Conservation (phyloP, 2,797 vertebrate species). For the Psittacula echo region DNA sequence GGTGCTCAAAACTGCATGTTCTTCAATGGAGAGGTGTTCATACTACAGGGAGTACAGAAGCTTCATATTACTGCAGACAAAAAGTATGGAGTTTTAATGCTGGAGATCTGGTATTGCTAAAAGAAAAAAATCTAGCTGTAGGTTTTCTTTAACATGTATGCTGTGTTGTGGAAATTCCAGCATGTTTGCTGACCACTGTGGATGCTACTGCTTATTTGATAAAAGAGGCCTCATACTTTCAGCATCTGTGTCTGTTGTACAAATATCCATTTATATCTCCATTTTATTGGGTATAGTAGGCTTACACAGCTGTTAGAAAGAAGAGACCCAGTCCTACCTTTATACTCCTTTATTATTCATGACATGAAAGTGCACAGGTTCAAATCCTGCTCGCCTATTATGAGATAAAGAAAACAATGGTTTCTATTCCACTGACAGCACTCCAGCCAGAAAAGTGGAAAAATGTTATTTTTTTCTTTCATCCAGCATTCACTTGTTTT, state of each 20-base stretch:
- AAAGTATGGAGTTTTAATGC: fast-evolving
- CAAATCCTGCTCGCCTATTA: background rate
- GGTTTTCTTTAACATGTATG: background rate
- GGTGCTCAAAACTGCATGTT: background rate
- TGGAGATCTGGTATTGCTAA: background rate
- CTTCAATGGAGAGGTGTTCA: background rate
- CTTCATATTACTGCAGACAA: background rate
- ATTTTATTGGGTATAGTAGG: background rate
- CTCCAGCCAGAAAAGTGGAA: background rate
- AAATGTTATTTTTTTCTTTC: background rate
- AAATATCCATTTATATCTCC: background rate
- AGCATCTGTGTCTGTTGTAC: background rate
- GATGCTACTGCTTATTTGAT: background rate
- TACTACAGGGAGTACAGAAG: fast-evolving
- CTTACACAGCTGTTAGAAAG: background rate
- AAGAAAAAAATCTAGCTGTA: background rate
- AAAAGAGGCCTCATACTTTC: background rate
- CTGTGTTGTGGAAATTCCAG: background rate
- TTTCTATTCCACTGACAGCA: background rate
- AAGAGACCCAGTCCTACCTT: background rate
- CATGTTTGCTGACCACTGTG: background rate
- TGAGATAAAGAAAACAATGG: background rate
- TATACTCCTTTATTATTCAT: background rate
- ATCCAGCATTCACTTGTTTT: background rate
- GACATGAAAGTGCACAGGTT: background rate